Conservation (phyloP, 1,140 invertebrate genomes). For the Sipha flava region DNA sequence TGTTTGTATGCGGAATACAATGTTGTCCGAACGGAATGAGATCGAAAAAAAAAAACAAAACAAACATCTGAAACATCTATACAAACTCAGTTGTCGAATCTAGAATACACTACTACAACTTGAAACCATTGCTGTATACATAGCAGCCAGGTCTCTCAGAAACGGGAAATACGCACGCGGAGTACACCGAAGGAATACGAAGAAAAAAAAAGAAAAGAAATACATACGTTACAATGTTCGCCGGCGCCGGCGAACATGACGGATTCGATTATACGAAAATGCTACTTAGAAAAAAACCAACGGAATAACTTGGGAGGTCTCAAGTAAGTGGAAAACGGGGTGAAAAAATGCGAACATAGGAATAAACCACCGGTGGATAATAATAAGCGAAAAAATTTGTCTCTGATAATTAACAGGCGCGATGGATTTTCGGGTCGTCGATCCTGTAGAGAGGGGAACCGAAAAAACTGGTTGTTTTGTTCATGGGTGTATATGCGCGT, state of each 20-base stretch:
- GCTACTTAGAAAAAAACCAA: no score
- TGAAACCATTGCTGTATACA: neutral
- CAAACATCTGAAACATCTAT: no score
- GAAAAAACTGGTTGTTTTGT: no score
- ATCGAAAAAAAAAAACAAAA: neutral
- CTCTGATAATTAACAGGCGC: neutral
- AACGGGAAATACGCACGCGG: neutral
- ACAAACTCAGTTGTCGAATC: neutral
- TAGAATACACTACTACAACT: neutral
- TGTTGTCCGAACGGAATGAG: neutral
- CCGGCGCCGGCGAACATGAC: neutral
- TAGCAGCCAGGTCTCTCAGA: neutral
- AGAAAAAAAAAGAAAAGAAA: neutral
- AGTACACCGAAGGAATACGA: neutral
- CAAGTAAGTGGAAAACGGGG: neutral
- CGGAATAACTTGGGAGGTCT: constrained; percentile 17
- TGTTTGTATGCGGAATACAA: neutral
- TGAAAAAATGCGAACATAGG: neutral
- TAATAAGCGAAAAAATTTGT: neutral
- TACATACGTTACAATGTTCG: neutral
- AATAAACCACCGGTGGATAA: neutral
- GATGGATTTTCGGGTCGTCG: neutral
- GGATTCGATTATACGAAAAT: neutral
- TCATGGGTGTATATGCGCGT: no score
- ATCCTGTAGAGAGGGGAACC: neutral